These are phyloP conservation scores for Thymelicus sylvestris DNA, from an alignment of 2,888 invertebrate species.

Conservation along the genomic window DNA sequence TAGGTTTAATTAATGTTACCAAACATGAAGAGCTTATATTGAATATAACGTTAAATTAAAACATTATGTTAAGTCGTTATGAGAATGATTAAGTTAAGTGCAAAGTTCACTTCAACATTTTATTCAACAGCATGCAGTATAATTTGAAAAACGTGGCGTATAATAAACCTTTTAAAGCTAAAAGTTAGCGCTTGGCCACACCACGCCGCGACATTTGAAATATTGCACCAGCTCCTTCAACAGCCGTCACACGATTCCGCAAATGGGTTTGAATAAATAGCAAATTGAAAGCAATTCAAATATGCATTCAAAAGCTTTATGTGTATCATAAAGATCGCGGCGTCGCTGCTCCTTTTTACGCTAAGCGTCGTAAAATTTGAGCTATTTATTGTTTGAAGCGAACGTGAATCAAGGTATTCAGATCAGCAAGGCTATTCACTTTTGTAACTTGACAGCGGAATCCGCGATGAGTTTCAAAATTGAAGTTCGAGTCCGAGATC, in stretches of 20 bases:
- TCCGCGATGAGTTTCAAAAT: too few relatives aligned
- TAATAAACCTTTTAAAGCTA: constrained; percentile 36
- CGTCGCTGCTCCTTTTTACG: constrained; percentile 11
- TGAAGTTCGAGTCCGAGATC: too few relatives aligned
- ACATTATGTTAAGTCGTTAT: constrained; percentile 7
- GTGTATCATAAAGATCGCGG: constrained; percentile 5
- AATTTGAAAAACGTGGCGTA: constrained; percentile 34
- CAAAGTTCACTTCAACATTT: constrained; percentile 21
- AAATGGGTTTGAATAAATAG: constrained; percentile 31
- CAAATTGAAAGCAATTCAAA: constrained; percentile 31
- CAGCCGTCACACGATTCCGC: constrained; percentile 28
- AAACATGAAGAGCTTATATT: constrained; percentile 8
- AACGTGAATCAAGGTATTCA: not conserved
- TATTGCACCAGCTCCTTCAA: constrained; percentile 30
- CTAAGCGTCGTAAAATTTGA: not conserved
- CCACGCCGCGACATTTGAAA: constrained; percentile 32
- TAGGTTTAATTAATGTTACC: constrained; percentile 10
- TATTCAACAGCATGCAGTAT: constrained; percentile 18
- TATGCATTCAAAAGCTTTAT: constrained; percentile 8
- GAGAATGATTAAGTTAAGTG: constrained; percentile 19
- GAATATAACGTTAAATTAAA: constrained; percentile 17
- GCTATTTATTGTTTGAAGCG: not conserved
- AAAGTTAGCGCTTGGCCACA: constrained; percentile 36
- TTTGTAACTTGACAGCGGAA: too few relatives aligned
- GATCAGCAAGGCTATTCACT: too few relatives aligned